Evolutionary conservation across 1,140 invertebrate species (phyloP).

Genomic region (Camponotus pennsylvanicus): DNA sequence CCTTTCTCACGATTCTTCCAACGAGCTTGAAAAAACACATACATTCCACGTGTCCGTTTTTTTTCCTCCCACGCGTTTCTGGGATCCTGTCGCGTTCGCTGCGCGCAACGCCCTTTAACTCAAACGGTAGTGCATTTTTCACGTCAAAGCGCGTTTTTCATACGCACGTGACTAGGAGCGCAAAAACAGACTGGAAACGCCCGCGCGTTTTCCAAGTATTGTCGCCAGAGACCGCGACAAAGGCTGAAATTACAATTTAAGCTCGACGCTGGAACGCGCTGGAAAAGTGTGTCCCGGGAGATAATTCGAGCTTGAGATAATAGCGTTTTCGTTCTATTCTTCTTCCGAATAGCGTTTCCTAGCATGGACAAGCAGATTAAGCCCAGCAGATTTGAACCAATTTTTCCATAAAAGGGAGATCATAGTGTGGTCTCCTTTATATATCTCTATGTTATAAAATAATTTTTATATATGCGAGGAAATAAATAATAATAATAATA

Average conservation of each 20-base stretch:
- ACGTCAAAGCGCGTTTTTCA: conserved; percentile 62
- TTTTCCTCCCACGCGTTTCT: background rate
- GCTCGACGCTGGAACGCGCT: conserved; percentile 35
- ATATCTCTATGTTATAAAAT: background rate
- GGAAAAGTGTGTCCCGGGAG: conserved; percentile 45
- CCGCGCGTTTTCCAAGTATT: conserved; percentile 46
- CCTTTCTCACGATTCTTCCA: conserved; percentile 35
- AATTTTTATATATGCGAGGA: background rate
- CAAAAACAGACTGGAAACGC: conserved; percentile 55
- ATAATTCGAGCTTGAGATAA: conserved; percentile 57
- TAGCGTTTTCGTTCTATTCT: conserved; percentile 30
- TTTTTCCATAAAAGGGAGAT: background rate
- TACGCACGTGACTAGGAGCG: conserved; percentile 51
- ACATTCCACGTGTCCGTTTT: conserved; percentile 21
- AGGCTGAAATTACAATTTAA: conserved; percentile 64
- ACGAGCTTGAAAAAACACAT: conserved; percentile 34
- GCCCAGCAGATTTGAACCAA: background rate
- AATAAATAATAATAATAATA: background rate
- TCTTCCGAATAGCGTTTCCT: conserved; percentile 9
- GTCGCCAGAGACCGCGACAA: conserved; percentile 52
- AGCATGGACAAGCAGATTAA: conserved; percentile 34
- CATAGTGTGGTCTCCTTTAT: background rate
- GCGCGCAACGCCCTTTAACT: conserved; percentile 29
- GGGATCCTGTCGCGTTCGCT: conserved; percentile 32
- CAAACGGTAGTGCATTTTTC: conserved; percentile 59